These are phyloP conservation scores for Spodoptera littoralis DNA, from an alignment of 2,888 invertebrate species.

Conservation along the genomic window DNA sequence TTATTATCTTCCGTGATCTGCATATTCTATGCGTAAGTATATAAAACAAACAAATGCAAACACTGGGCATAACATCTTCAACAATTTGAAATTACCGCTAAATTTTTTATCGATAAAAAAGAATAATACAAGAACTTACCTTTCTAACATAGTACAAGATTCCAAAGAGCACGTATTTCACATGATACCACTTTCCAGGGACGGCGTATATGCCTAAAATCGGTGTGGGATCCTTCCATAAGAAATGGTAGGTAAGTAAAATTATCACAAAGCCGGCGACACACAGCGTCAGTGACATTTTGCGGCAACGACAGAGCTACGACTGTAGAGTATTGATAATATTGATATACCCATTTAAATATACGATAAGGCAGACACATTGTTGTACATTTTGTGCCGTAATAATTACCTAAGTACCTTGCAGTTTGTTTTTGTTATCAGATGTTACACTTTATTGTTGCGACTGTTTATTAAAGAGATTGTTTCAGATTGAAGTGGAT, in stretches of 20 bases:
- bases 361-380: conserved; percentile 37
- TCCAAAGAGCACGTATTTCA: conserved; percentile 89
- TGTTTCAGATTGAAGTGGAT: no score
- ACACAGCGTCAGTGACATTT: conserved; percentile 57
- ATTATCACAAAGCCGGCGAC: conserved; percentile 56
- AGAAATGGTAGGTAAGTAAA: conserved; percentile 67
- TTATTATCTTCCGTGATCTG: no score
- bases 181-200: conserved; percentile 90
- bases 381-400: conserved; percentile 23
- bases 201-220: conserved; percentile 90
- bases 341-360: conserved; percentile 20
- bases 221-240: conserved; percentile 79
- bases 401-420: conserved; percentile 13
- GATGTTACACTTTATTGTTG: conserved; percentile 7
- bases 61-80: no score
- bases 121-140: conserved; percentile 70
- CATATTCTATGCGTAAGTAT: no score
- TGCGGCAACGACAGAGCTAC: conserved; percentile 24
- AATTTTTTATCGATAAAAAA: not conserved
- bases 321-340: conserved; percentile 38
- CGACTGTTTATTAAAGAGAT: conserved; percentile 17
- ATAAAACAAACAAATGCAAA: conserved; percentile 2
- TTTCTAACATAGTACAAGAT: conserved; percentile 87
- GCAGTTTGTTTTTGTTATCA: conserved; percentile 18
- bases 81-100: not conserved